Evolutionary conservation across 1,140 invertebrate genomes (phyloP).

Genomic region (Lordiphosa clarofinis): DNA sequence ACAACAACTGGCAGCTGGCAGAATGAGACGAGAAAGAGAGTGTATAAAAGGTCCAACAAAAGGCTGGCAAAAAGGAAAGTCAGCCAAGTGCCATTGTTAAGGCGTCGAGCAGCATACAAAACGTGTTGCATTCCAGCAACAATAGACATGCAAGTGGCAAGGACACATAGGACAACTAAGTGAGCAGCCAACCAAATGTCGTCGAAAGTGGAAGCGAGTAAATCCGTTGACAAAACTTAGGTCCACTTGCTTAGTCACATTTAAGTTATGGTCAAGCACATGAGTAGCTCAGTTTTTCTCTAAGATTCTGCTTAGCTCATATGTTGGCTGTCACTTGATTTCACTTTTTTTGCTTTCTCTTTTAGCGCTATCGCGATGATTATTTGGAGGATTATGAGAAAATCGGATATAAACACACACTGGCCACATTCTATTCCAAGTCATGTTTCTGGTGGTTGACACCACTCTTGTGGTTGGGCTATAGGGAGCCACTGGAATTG

Average conservation of each 20-base stretch:
- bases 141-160: constrained; percentile 13
- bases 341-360: background rate
- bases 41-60: constrained; percentile 3
- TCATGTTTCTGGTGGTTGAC: constrained; percentile 90
- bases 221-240: constrained; percentile 9
- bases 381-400: constrained; percentile 65
- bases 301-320: background rate
- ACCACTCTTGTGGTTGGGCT: constrained; percentile 84
- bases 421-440: constrained; percentile 85
- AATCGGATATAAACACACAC: constrained; percentile 82
- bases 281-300: background rate
- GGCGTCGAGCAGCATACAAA: constrained; percentile 46
- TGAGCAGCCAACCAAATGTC: constrained; percentile 8
- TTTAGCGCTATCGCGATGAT: constrained; percentile 66
- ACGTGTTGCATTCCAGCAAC: constrained; percentile 42
- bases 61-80: constrained; percentile 21
- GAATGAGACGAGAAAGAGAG: background rate
- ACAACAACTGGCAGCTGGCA: constrained; percentile 10
- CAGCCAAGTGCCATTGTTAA: constrained; percentile 49
- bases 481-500: constrained; percentile 84
- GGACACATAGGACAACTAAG: constrained; percentile 9
- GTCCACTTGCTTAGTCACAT: constrained; percentile 11
- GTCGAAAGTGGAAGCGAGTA: constrained; percentile 1
- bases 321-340: background rate
- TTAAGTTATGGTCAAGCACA: constrained; percentile 8